A percentile compares a stretch with the other conserved stretches of the same genome.
These are phyloP conservation scores for Chymomyza fuscimana DNA, from an alignment of 2,888 invertebrate genomes.

Conservation along the genomic window DNA sequence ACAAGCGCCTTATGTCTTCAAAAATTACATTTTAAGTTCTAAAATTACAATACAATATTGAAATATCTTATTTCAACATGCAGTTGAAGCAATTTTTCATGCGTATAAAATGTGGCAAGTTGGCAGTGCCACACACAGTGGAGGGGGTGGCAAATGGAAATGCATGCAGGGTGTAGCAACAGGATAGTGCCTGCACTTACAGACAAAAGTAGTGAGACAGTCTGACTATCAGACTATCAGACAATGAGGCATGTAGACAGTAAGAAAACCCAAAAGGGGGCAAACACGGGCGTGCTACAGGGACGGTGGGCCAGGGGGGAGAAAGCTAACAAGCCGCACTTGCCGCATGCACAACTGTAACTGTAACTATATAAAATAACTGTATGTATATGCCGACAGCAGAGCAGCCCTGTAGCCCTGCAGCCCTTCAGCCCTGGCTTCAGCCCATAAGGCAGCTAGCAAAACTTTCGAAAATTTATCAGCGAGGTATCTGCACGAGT, in stretches of 20 bases:
- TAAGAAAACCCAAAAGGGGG: neutral
- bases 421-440: no score
- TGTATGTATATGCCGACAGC: constrained; percentile 34
- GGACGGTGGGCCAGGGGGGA: neutral
- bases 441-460: neutral
- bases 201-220: constrained; percentile 9
- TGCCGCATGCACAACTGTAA: constrained; percentile 12
- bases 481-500: constrained; percentile 35
- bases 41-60: constrained; percentile 70
- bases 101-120: constrained; percentile 46
- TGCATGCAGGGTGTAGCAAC: neutral
- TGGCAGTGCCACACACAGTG: neutral
- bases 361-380: constrained; percentile 23
- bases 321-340: constrained; percentile 61
- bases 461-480: constrained; percentile 72
- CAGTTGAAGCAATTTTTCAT: constrained; percentile 60
- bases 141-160: neutral
- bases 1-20: constrained; percentile 55
- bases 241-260: neutral
- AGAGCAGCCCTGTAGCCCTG: constrained; percentile 42
- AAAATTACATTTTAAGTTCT: constrained; percentile 69
- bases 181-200: constrained; percentile 36
- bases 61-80: constrained; percentile 70
- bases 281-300: neutral
- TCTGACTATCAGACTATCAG: constrained; percentile 10